Evolutionary conservation across 35 echinoderm and acorn worm genomes (phyloP).

Genomic region (Holothuria glaberrima): DNA sequence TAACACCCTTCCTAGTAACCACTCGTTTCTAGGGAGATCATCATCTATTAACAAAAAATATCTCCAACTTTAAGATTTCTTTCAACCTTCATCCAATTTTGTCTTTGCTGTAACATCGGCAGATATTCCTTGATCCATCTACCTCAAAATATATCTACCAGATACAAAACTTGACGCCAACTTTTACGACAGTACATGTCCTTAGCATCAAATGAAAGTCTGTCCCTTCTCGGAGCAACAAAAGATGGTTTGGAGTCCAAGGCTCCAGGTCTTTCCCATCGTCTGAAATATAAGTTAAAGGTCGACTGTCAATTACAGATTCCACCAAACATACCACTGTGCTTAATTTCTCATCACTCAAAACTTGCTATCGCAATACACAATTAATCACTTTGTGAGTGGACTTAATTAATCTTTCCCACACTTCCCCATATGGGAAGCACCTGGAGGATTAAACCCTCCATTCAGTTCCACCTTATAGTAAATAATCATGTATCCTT

Average conservation of each 20-base stretch:
- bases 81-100: conserved; percentile 38
- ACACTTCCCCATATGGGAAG: conserved; percentile 22
- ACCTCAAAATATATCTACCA: conserved; percentile 12
- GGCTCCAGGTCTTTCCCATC: conserved; percentile 57
- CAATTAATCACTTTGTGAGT: conserved; percentile 33
- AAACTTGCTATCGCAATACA: conserved; percentile 42
- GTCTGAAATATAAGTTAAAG: conserved; percentile 45
- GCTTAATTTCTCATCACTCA: conserved; percentile 67
- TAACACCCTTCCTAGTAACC: conserved; percentile 5
- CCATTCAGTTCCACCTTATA: background rate
- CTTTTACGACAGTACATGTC: conserved; percentile 16
- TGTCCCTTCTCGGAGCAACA: conserved; percentile 60
- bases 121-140: conserved; percentile 59
- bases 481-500: background rate
- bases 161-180: conserved; percentile 39
- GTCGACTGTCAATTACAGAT: too few species aligned
- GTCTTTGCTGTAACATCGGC: conserved; percentile 15
- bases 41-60: conserved; percentile 32
- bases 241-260: conserved; percentile 74
- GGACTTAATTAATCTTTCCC: conserved; percentile 58
- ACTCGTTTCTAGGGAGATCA: too few species aligned
- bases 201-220: conserved; percentile 49
- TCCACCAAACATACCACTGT: too few species aligned
- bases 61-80: conserved; percentile 20
- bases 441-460: too few species aligned